Conservation (phyloP, 1,140 invertebrate genomes). For the Geopemphigus sp. region DNA sequence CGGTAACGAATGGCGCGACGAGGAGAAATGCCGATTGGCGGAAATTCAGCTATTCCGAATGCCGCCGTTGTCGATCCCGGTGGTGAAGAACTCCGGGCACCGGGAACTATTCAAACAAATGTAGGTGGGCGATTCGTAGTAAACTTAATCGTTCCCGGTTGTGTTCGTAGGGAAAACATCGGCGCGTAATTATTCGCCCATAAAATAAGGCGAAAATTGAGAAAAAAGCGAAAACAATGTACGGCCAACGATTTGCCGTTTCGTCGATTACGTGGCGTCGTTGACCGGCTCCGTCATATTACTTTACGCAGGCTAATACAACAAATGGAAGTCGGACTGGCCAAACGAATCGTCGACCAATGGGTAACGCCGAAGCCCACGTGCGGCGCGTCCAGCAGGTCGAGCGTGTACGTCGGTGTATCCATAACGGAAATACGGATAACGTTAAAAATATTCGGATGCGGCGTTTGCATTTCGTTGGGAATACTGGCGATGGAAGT, state of each 20-base stretch:
- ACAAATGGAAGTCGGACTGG: background rate
- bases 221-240: no score
- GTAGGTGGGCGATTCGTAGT: no score
- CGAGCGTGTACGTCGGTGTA: background rate
- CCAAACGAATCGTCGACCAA: background rate
- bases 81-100: slow-evolving; percentile 22
- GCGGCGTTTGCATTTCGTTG: background rate
- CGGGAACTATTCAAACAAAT: slow-evolving; percentile 31
- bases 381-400: background rate
- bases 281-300: no score
- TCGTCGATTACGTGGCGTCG: no score
- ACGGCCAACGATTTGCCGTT: no score
- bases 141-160: no score
- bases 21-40: background rate
- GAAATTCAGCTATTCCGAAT: slow-evolving; percentile 18
- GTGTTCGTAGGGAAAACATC: no score
- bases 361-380: slow-evolving; percentile 2
- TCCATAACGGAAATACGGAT: background rate
- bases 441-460: background rate
- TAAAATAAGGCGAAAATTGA: no score
- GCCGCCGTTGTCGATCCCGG: background rate
- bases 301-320: background rate
- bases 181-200: no score
- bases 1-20: background rate
- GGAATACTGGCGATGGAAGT: background rate